phyloP scores from a whole-genome alignment of 2,113 vertebrate species.

The Chamaetylas fuelleborni region DNA sequence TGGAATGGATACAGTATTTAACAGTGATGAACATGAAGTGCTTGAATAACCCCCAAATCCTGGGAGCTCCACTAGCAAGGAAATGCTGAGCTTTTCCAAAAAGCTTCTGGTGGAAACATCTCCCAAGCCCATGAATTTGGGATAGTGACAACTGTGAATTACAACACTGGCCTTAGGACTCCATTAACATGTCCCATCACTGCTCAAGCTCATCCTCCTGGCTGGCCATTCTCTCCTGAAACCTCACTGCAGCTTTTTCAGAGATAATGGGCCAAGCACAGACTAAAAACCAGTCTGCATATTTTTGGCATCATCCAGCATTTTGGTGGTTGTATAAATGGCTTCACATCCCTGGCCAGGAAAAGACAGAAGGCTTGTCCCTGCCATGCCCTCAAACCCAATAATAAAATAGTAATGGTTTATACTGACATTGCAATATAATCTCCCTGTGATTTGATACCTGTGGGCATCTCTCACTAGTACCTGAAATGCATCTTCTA shows the following conservation, averaged over 20 bases:
- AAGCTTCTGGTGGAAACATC: neutral
- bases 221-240: neutral
- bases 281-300: neutral
- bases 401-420: neutral
- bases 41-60: neutral
- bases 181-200: neutral
- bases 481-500: neutral
- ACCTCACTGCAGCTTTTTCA: neutral
- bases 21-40: rapidly evolving
- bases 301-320: neutral
- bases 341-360: neutral
- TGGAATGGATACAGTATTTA: neutral
- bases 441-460: neutral
- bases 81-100: neutral
- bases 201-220: neutral
- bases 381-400: neutral
- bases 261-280: neutral
- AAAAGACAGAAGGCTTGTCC: neutral
- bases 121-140: neutral
- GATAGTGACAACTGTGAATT: neutral
- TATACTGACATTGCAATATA: neutral
- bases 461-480: neutral
- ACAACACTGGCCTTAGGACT: neutral
- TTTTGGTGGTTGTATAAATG: neutral
- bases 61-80: neutral